These are phyloP conservation scores for Lepus timidus DNA, from an alignment of 2,113 vertebrate species.

Conservation along the genomic window DNA sequence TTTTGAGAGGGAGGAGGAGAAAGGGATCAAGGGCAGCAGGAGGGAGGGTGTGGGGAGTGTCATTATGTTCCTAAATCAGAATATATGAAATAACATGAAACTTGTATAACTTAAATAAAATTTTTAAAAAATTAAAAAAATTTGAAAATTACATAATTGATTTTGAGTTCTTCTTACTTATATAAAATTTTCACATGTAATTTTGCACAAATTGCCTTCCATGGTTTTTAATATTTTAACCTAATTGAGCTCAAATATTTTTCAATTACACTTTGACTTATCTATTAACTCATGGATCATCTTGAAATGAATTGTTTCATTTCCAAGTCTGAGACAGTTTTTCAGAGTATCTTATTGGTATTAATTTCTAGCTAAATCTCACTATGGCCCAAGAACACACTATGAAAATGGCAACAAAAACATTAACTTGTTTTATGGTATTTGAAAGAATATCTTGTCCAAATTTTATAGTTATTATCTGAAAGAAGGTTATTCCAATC, in stretches of 20 bases:
- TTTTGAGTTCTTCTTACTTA: background rate
- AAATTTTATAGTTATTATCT: background rate
- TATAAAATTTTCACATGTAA: background rate
- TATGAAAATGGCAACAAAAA: background rate
- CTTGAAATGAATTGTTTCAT: conserved; percentile 13
- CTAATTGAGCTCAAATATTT: background rate
- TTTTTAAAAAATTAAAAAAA: no score
- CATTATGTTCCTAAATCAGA: no score
- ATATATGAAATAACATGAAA: no score
- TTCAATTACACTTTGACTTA: background rate
- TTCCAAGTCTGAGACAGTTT: background rate
- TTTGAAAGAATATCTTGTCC: background rate
- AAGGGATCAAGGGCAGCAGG: no score
- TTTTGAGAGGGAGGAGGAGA: no score
- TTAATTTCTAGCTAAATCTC: conserved; percentile 2
- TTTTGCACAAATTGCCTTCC: background rate
- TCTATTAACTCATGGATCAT: background rate
- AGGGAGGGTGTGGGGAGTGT: no score
- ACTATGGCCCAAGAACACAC: background rate
- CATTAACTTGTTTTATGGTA: background rate
- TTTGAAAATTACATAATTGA: background rate
- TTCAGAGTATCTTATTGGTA: background rate
- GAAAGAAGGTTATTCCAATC: background rate
- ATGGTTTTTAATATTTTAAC: background rate
- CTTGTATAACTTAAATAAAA: no score